A percentile compares a stretch with the other conserved stretches of the same genome.
Evolutionary conservation across 2,888 invertebrate species (phyloP).

Genomic region (Pemphredon lugubris): DNA sequence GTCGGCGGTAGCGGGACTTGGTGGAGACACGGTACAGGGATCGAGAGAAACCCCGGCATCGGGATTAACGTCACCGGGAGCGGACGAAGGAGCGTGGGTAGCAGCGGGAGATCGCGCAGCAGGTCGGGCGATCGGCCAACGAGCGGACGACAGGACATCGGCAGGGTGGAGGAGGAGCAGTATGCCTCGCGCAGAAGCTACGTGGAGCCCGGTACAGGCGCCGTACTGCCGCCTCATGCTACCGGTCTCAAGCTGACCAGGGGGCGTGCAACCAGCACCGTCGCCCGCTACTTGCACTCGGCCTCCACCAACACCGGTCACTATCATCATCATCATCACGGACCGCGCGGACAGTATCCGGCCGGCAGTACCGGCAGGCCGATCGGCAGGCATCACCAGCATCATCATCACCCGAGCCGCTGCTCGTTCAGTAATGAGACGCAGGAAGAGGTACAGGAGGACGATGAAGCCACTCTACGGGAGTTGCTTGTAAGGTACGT

Average conservation of each 20-base stretch:
- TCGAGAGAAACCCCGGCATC: conserved; percentile 41
- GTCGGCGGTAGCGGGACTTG: conserved; percentile 63
- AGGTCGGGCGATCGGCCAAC: conserved; percentile 61
- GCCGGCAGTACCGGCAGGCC: conserved; percentile 70
- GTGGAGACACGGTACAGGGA: conserved; percentile 44
- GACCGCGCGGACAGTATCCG: conserved; percentile 57
- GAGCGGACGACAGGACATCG: conserved; percentile 53
- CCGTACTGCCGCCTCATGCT: conserved; percentile 80
- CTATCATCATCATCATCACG: conserved; percentile 69
- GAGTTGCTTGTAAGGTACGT: conserved; percentile 96
- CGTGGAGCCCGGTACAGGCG: conserved; percentile 74
- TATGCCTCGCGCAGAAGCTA: conserved; percentile 77
- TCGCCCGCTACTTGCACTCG: conserved; percentile 78
- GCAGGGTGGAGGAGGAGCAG: conserved; percentile 78
- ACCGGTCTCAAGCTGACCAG: conserved; percentile 81
- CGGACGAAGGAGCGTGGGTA: conserved; percentile 35
- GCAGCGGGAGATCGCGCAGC: conserved; percentile 57
- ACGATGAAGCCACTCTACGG: conserved; percentile 96
- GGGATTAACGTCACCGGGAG: conserved; percentile 25
- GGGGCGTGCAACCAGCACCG: conserved; percentile 74
- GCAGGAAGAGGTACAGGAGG: conserved; percentile 88
- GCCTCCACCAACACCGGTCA: conserved; percentile 72
- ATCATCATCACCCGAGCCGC: conserved; percentile 81
- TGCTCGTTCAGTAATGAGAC: conserved; percentile 90
- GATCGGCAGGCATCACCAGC: conserved; percentile 78